These are phyloP conservation scores for Pogonus chalceus DNA, from an alignment of 1,140 invertebrate species.

Conservation along the genomic window DNA sequence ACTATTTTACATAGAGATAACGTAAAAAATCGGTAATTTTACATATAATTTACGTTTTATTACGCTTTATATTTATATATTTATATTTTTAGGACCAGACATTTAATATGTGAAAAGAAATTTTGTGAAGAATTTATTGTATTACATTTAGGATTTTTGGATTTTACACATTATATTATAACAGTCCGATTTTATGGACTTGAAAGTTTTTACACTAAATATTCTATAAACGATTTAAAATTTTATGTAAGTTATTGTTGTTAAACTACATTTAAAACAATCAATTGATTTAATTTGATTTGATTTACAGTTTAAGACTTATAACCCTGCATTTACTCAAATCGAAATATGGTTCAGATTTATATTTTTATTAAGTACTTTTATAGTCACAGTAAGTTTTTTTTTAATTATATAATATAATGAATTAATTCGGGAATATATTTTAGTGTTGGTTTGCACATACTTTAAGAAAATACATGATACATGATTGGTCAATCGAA, in stretches of 20 bases:
- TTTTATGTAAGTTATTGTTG: conserved; percentile 72
- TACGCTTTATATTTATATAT: too few species aligned
- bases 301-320: conserved; percentile 81
- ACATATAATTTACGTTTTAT: conserved; percentile 2
- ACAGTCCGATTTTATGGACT: conserved; percentile 76
- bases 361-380: conserved; percentile 81
- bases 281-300: conserved; percentile 1
- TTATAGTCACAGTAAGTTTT: conserved; percentile 74
- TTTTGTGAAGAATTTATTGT: conserved; percentile 80
- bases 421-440: conserved; percentile 6
- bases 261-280: conserved; percentile 9
- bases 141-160: conserved; percentile 80
- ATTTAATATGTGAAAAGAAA: conserved; percentile 70
- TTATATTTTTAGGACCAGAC: conserved; percentile 52
- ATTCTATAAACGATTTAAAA: conserved; percentile 71
- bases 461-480: conserved; percentile 74
- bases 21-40: conserved; percentile 55
- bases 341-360: conserved; percentile 95
- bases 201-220: conserved; percentile 71
- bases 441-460: conserved; percentile 87
- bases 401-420: conserved; percentile 16
- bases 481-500: conserved; percentile 94
- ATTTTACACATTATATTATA: conserved; percentile 80
- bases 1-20: conserved; percentile 50
- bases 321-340: conserved; percentile 90